Base-by-base conservation (phyloP, 2,888 invertebrate genomes). In the Liodrosophila aerea region DNA sequence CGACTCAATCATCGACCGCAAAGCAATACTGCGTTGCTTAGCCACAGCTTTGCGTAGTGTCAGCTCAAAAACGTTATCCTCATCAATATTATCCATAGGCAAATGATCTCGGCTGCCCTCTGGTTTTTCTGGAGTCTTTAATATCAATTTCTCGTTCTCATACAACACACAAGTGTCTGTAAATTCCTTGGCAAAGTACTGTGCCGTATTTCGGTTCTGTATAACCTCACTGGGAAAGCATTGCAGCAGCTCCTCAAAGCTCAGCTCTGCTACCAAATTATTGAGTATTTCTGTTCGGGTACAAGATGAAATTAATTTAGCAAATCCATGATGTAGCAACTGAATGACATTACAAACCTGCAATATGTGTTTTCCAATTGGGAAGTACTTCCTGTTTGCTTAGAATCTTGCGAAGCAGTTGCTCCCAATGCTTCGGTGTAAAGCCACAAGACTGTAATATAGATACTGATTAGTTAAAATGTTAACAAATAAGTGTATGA, bases 21-120 rank as follows among this genome's bases (percentile, higher is more conserved):
- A 90, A 61, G 93, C 92, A 76, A 93, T 92, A 15, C 93, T 92
- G 54, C 93, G 92, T 78, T 92, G 92, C 31, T 92, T 92, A 61
- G 92, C 92, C 52, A 92, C 92, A 39, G 90, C 89, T 61, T 89
- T 88, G 2, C 89, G 87, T 39, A 90, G 63, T 1, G 88, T 88
- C 7, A 90, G 43, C 62, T 90, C 89, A 44, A 90, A 90, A 0
- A 89, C 88, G 76, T 90, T 90, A 11, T 82, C 83, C 59, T 89
- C 89, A 56, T 90, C 89, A 27, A 90, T 87, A 62, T 89, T 89
- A 37, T 90, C 89, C 87, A 89, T 88, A 1, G 89, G 87, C 49
- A 88, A 59, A 43, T 88, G 87, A 12, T 84, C 73, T 13, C 87
- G 73, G 13, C 59, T 45, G 4, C 64, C 73, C 8, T 40, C 49